Conservation (phyloP, 2,888 invertebrate genomes). For the Eupithecia pulchellata region DNA sequence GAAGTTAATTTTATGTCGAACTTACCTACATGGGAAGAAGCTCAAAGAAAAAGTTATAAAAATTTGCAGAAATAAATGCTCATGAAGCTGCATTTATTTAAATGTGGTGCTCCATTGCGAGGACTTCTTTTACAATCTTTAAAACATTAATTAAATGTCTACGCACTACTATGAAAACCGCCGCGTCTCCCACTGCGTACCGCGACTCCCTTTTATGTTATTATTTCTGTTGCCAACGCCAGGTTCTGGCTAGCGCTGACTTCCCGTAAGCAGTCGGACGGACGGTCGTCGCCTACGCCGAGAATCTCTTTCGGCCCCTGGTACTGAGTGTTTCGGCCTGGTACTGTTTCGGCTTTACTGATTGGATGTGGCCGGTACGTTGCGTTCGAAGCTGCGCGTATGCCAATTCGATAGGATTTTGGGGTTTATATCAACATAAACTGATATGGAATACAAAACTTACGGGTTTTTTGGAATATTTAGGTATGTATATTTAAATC, state of each 20-base stretch:
- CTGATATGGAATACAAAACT: too few species aligned
- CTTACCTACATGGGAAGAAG: not conserved
- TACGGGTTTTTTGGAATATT: too few species aligned
- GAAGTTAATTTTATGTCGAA: too few species aligned
- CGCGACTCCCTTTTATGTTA: slow-evolving; percentile 18
- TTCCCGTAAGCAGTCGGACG: slow-evolving; percentile 60
- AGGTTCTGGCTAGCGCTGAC: slow-evolving; percentile 79
- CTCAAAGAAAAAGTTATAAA: too few species aligned
- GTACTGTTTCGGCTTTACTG: not conserved
- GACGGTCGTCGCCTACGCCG: slow-evolving; percentile 74
- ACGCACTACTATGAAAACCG: too few species aligned
- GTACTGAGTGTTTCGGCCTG: slow-evolving; percentile 58
- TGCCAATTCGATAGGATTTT: slow-evolving; percentile 6
- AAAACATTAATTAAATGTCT: too few species aligned
- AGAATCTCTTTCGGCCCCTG: slow-evolving; percentile 84
- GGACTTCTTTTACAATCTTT: not conserved
- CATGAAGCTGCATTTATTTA: not conserved
- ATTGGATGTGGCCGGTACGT: slow-evolving; percentile 55
- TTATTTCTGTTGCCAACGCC: slow-evolving; percentile 43
- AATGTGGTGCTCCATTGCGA: not conserved
- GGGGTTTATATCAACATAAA: not conserved
- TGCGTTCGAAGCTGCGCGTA: slow-evolving; percentile 24
- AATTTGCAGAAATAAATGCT: not conserved
- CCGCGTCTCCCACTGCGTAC: slow-evolving; percentile 19
- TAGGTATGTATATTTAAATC: too few species aligned